These are phyloP conservation scores for Cyprinodon diabolis DNA, from an alignment of 2,797 vertebrate species.

Conservation along the genomic window DNA sequence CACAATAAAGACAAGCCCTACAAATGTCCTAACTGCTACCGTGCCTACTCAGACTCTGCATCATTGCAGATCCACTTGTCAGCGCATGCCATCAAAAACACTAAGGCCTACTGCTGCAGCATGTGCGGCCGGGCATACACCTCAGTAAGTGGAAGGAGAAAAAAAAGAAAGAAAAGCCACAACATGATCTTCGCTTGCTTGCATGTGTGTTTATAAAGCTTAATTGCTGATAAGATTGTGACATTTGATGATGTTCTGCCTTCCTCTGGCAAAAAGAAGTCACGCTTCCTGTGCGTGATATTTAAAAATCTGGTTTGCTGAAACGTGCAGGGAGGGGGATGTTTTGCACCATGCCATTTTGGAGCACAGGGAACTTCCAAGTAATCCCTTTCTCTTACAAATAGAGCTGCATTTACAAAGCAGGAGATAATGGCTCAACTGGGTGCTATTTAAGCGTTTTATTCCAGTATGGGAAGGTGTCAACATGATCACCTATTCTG, in stretches of 20 bases:
- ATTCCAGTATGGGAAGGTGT: not conserved
- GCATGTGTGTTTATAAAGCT: not conserved
- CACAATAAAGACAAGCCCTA: constrained; percentile 99
- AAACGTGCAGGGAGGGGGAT: not conserved
- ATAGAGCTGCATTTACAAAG: not conserved
- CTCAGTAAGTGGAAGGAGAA: constrained; percentile 85
- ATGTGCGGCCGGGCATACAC: constrained; percentile 98
- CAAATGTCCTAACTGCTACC: constrained; percentile 99
- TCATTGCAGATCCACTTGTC: constrained; percentile 99
- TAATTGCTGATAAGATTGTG: constrained; percentile 14
- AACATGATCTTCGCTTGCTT: not conserved
- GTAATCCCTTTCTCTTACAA: not conserved
- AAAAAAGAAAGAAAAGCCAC: constrained; percentile 19
- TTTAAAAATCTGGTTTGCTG: not conserved
- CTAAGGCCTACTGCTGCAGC: constrained; percentile 99
- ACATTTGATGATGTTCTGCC: constrained; percentile 13
- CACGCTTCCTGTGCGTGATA: constrained; percentile 28
- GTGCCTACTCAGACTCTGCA: constrained; percentile 96
- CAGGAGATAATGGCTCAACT: not conserved
- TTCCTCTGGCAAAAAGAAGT: constrained; percentile 2
- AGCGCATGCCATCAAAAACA: constrained; percentile 98
- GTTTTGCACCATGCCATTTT: not conserved
- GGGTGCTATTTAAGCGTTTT: not conserved
- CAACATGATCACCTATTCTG: not conserved
- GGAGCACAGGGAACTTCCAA: not conserved